Evolutionary conservation across 2,797 vertebrate genomes (phyloP).

Genomic region (Anguilla pacifica): DNA sequence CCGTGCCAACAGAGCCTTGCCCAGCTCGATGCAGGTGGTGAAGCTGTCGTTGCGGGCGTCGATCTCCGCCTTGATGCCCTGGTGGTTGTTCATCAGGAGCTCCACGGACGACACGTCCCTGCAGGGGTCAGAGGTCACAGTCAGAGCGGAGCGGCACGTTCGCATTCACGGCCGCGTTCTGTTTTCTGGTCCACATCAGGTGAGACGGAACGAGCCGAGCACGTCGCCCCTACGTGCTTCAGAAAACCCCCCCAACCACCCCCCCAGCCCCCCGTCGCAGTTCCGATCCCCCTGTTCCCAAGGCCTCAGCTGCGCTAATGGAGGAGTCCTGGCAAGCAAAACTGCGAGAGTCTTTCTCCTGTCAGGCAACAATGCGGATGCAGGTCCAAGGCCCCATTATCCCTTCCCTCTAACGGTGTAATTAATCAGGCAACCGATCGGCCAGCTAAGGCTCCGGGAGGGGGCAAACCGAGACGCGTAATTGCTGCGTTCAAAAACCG

Average conservation of each 20-base stretch:
- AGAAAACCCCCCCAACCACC: not conserved
- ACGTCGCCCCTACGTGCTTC: too few species aligned
- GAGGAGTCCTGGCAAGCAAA: not conserved
- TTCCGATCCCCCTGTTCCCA: not conserved
- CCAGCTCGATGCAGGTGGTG: conserved; percentile 91
- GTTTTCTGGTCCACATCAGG: too few species aligned
- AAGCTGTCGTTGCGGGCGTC: conserved; percentile 96
- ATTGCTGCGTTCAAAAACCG: not conserved
- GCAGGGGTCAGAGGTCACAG: not conserved
- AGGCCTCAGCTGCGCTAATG: not conserved
- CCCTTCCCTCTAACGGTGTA: not conserved
- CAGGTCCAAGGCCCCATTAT: not conserved
- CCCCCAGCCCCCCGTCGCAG: not conserved
- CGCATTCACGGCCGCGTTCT: not conserved
- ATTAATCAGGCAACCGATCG: not conserved
- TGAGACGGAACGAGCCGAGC: too few species aligned
- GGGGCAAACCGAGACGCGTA: not conserved
- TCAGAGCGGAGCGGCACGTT: not conserved
- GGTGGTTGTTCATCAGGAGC: conserved; percentile 98
- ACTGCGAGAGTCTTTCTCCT: not conserved
- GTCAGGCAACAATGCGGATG: not conserved
- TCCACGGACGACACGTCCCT: conserved; percentile 96
- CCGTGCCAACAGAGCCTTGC: conserved; percentile 88
- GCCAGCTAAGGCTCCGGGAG: not conserved
- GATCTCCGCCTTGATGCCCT: conserved; percentile 97